Evolutionary conservation across 2,113 vertebrate genomes (phyloP).

Genomic region (Tetraodon nigroviridis): DNA sequence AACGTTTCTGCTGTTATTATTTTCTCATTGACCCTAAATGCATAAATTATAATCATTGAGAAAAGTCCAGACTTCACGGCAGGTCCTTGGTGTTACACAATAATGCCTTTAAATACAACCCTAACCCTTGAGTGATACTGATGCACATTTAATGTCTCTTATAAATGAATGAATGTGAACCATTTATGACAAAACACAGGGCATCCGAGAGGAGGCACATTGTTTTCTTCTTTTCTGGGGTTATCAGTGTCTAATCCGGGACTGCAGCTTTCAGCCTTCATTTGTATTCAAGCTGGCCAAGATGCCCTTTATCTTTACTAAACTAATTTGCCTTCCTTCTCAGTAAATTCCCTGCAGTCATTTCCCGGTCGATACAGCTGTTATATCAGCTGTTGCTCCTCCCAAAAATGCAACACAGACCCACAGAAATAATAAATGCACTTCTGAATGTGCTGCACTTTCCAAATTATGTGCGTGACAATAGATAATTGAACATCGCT

Average conservation of each 20-base stretch:
- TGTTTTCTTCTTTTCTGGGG: conserved; percentile 11
- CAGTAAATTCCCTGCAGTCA: conserved; percentile 5
- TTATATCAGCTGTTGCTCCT: neutral
- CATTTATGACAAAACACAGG: neutral
- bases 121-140: neutral
- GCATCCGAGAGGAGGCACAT: conserved; percentile 3
- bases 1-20: conserved; percentile 13
- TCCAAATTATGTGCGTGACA: neutral
- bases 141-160: neutral
- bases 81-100: neutral
- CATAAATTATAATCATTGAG: conserved; percentile 18
- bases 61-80: neutral
- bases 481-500: neutral
- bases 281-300: conserved; percentile 18
- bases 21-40: conserved; percentile 27
- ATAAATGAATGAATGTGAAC: neutral
- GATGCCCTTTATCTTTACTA: conserved; percentile 26
- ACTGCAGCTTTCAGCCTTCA: conserved; percentile 6
- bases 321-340: conserved; percentile 19
- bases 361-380: neutral
- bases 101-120: too few species aligned
- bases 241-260: conserved; percentile 20
- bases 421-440: neutral
- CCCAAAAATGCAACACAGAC: conserved; percentile 9
- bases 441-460: neutral